Evolutionary conservation across 2,113 vertebrate genomes (phyloP), one percentile per base, ranked within the genome.

Genomic region (Forbesichthys agassizii): DNA sequence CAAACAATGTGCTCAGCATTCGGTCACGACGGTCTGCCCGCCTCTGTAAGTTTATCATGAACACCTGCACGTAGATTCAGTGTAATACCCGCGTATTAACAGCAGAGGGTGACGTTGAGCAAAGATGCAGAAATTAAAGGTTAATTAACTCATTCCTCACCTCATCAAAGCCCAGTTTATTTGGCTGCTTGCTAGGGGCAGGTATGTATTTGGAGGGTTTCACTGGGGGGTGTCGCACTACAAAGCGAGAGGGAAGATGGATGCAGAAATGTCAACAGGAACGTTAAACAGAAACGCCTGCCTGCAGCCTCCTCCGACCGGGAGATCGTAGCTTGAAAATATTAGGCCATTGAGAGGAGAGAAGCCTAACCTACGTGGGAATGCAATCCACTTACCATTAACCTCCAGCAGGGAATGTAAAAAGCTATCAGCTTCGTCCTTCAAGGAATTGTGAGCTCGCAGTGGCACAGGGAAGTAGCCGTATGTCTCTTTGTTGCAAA

Each of bases 121-220:
- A 74, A 8, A 69, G 68, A 83, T 69, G 66, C 11, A 27, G 72
- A 65, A 1, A 69, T 66, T 1, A 64, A 67, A 55, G 0, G 5
- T 88, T 84, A 78, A 57, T 61, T 33, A 9, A 75, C 82, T 74
- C 42, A 0, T 64, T 70, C 77, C 90, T 78, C 80, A 96, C 96
- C 94, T 97, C 96, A 5, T 96, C 94, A 27, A 97, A 95, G 60
- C 93, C 94, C 93, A 98, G 86, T 91, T 96, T 96, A 86, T 96
- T 95, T 0, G 92, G 87, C 3, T 73, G 69, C 79, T 93, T 94
- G 48, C 69, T 73, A 27, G 91, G 89, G 51, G 88, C 76, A 0
- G 68, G 89, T 20, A 96, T 59, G 68, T 93, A 91, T 11, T 60
- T 81, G n/a, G 96, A 96, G 7, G 90, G 92, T 81, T 92, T 88